phyloP scores from a whole-genome alignment of 2,888 invertebrate species.

The Gerosis bhagava region DNA sequence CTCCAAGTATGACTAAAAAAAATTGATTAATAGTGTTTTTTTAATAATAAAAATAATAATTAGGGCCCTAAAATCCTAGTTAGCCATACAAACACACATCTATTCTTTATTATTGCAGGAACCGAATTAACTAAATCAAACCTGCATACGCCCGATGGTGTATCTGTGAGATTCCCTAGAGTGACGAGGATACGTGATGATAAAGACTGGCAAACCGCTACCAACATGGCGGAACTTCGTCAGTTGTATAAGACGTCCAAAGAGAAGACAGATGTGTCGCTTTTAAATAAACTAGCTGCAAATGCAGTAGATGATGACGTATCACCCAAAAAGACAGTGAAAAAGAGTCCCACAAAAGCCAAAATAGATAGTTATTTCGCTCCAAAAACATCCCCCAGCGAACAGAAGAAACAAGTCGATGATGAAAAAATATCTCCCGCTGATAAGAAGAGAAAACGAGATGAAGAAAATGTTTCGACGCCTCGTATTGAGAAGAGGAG shows the following conservation, averaged over 20 bases:
- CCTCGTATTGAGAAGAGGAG: too few relatives aligned
- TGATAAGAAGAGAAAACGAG: too few relatives aligned
- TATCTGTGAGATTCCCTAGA: conserved; percentile 96
- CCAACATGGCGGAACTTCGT: conserved; percentile 88
- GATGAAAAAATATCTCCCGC: conserved; percentile 22
- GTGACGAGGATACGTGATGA: conserved; percentile 92
- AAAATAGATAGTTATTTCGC: conserved; percentile 34
- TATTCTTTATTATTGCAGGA: too few relatives aligned
- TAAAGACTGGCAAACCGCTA: conserved; percentile 93
- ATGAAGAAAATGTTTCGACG: too few relatives aligned
- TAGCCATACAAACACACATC: too few relatives aligned
- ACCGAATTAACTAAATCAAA: conserved; percentile 91
- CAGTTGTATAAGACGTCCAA: conserved; percentile 87
- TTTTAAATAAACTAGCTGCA: conserved; percentile 73
- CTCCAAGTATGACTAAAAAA: too few relatives aligned
- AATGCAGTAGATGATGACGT: conserved; percentile 42
- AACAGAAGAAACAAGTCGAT: conserved; percentile 16
- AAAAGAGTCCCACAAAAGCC: conserved; percentile 45
- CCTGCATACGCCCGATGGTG: conserved; percentile 95
- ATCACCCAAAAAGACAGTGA: conserved; percentile 54
- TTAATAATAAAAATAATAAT: too few relatives aligned
- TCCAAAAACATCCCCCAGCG: conserved; percentile 22
- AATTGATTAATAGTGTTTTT: too few relatives aligned
- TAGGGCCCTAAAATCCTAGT: too few relatives aligned
- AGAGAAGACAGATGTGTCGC: conserved; percentile 82